Conservation (phyloP, 2,113 vertebrate species). For the Gymnogyps californianus region DNA sequence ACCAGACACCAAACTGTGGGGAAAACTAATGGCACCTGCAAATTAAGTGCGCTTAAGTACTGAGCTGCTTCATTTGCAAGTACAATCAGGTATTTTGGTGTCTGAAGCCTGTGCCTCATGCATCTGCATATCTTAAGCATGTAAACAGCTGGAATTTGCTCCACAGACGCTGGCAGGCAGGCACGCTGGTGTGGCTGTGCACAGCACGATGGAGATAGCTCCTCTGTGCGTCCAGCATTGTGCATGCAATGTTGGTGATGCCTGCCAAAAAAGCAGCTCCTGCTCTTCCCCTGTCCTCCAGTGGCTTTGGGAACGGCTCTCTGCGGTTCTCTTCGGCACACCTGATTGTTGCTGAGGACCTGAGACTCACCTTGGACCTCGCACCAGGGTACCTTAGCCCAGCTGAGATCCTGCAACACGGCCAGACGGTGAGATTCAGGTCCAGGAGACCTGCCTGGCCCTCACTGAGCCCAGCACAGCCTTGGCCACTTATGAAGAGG, state of each 20-base stretch:
- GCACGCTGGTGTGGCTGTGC: neutral
- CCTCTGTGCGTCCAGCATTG: rapidly evolving
- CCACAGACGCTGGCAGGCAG: neutral
- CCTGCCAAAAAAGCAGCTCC: neutral
- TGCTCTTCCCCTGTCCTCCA: neutral
- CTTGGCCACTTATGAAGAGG: neutral
- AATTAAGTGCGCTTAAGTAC: neutral
- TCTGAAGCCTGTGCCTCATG: neutral
- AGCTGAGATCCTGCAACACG: neutral
- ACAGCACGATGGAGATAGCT: rapidly evolving
- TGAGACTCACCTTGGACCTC: neutral
- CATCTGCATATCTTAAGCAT: neutral
- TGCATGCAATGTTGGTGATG: neutral
- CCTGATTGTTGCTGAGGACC: neutral
- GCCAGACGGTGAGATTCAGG: neutral
- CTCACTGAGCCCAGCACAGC: neutral
- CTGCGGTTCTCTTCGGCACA: neutral
- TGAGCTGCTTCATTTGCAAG: constrained; percentile 36
- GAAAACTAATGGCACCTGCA: constrained; percentile 33
- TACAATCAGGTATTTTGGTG: neutral
- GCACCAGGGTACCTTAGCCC: neutral
- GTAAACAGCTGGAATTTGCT: neutral
- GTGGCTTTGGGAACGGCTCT: neutral
- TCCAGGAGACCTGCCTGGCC: neutral
- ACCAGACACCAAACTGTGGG: neutral